Conservation (phyloP, 2,888 invertebrate genomes). For the Anodontia alba region DNA sequence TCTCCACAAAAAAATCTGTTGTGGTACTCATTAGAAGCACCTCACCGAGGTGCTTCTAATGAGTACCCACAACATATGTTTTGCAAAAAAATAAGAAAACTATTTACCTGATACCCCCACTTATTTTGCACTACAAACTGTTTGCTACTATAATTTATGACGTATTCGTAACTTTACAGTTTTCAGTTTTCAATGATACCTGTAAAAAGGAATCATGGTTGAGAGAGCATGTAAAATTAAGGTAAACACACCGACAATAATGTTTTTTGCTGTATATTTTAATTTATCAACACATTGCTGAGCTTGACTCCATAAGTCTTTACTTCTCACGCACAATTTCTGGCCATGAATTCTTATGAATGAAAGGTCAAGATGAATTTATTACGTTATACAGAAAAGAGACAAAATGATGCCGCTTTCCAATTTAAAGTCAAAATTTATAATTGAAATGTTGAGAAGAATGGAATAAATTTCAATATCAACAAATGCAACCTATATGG, state of each 20-base stretch:
- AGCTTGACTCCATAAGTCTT: background rate
- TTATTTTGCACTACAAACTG: too few relatives aligned
- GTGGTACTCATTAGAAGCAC: too few relatives aligned
- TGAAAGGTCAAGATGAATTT: background rate
- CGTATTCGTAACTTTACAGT: background rate
- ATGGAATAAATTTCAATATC: too few relatives aligned
- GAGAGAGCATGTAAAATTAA: background rate
- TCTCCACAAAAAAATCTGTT: too few relatives aligned
- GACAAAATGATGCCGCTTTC: too few relatives aligned
- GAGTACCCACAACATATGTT: too few relatives aligned
- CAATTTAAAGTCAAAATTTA: too few relatives aligned
- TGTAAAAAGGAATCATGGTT: conserved; percentile 8
- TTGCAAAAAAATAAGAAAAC: too few relatives aligned
- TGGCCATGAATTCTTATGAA: conserved; percentile 12
- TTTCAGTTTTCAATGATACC: conserved; percentile 14
- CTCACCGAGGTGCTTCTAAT: too few relatives aligned
- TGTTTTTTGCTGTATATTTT: conserved; percentile 6
- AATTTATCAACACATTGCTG: background rate
- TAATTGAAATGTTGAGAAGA: too few relatives aligned
- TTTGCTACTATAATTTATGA: conserved; percentile 11
- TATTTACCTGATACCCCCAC: too few relatives aligned
- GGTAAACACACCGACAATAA: conserved; percentile 12
- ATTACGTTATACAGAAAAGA: background rate
- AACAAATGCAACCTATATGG: too few relatives aligned
- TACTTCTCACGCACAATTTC: conserved; percentile 6